Conservation (phyloP, 2,797 vertebrate genomes). For the Apogon talboti region DNA sequence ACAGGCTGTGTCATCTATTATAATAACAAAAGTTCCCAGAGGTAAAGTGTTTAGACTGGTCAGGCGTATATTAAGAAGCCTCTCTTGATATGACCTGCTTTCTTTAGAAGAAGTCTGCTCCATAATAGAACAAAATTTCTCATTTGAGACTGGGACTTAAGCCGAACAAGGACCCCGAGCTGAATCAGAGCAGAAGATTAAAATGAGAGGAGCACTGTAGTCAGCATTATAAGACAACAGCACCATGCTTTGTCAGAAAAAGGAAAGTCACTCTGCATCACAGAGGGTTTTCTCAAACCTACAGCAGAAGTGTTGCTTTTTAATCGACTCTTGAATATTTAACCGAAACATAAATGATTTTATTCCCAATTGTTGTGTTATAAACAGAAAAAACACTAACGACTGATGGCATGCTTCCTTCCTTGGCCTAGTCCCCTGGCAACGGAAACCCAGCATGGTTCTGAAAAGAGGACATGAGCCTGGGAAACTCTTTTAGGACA, state of each 20-base stretch:
- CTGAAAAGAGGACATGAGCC: constrained; percentile 79
- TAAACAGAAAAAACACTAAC: constrained; percentile 47
- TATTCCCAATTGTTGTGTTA: constrained; percentile 8
- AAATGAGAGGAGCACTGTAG: constrained; percentile 7
- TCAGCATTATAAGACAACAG: constrained; percentile 47
- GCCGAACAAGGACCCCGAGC: constrained; percentile 2
- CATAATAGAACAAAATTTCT: neutral
- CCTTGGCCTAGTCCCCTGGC: constrained; percentile 79
- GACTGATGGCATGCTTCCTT: constrained; percentile 75
- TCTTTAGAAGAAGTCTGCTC: neutral
- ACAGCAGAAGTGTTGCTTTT: neutral
- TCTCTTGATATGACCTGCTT: constrained; percentile 14
- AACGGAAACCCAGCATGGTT: constrained; percentile 77
- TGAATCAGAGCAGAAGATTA: neutral
- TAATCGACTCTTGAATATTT: constrained; percentile 20
- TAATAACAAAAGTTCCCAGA: neutral
- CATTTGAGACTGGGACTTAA: constrained; percentile 16
- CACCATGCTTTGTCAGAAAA: constrained; percentile 50
- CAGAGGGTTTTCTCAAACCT: constrained; percentile 9
- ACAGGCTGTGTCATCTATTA: constrained; percentile 10
- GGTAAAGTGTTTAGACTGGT: neutral
- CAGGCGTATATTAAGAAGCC: constrained; percentile 6
- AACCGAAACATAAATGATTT: constrained; percentile 8
- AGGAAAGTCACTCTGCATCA: constrained; percentile 29
- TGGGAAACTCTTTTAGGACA: constrained; percentile 81